Evolutionary conservation across 2,797 vertebrate species (phyloP).

Genomic region (Sebastes steindachneri): DNA sequence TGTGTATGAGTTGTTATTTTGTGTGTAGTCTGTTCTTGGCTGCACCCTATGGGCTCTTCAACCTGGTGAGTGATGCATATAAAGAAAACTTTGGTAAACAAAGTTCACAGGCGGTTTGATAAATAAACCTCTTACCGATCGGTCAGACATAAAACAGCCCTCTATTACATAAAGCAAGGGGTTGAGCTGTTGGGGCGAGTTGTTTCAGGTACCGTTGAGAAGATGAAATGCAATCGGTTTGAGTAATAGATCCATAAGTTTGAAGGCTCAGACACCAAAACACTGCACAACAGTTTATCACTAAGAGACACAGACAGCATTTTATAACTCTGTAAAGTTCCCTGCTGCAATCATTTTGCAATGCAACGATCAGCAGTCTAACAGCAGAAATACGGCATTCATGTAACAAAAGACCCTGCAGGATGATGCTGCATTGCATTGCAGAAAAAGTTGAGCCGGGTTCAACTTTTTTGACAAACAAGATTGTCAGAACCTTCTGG

Average conservation of each 20-base stretch:
- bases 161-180: background rate
- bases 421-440: background rate
- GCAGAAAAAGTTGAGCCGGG: background rate
- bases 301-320: background rate
- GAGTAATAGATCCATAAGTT: background rate
- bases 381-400: background rate
- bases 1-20: background rate
- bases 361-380: background rate
- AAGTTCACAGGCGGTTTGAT: background rate
- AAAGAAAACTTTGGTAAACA: background rate
- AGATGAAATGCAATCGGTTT: background rate
- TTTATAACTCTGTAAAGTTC: background rate
- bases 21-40: too few relatives aligned
- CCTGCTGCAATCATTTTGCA: background rate
- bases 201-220: background rate
- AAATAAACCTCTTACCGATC: background rate
- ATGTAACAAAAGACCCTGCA: background rate
- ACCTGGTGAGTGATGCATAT: background rate
- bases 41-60: background rate
- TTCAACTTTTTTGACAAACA: too few relatives aligned
- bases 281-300: background rate
- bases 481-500: too few relatives aligned
- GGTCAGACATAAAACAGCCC: background rate
- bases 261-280: background rate
- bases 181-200: too few relatives aligned